phyloP scores from a whole-genome alignment of 2,113 vertebrate species.

The Cariama cristata region DNA sequence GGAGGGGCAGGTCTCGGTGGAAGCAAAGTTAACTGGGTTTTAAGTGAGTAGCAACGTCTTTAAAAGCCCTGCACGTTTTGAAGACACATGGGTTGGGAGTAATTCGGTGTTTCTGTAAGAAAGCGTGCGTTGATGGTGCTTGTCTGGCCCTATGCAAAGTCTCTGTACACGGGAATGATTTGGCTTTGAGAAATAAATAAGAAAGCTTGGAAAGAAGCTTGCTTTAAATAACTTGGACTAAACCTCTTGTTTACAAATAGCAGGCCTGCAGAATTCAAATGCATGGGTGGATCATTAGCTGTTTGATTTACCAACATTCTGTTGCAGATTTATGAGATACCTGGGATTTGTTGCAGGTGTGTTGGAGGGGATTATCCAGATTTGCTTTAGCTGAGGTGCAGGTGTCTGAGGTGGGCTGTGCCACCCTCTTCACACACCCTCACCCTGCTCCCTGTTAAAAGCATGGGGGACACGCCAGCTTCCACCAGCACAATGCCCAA shows the following conservation, averaged over 20 bases:
- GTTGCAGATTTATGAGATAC: too few relatives aligned
- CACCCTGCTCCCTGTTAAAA: fast-evolving
- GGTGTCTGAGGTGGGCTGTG: background rate
- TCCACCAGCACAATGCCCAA: background rate
- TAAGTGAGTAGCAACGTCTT: background rate
- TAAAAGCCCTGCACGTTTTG: background rate
- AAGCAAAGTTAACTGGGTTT: background rate
- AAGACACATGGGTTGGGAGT: background rate
- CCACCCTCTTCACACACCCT: background rate
- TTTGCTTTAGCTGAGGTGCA: background rate
- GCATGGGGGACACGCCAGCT: fast-evolving
- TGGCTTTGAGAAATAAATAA: background rate
- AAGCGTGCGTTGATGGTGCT: fast-evolving
- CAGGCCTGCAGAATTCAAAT: background rate
- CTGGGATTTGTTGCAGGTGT: background rate
- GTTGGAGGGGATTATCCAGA: too few relatives aligned
- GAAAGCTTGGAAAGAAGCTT: background rate
- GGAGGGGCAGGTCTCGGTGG: background rate
- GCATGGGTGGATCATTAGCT: background rate
- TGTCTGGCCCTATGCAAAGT: background rate
- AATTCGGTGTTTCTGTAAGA: background rate
- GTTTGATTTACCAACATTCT: background rate
- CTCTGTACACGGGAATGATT: fast-evolving
- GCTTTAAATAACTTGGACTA: background rate
- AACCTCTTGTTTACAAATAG: background rate